Evolutionary conservation across 2,888 invertebrate species (phyloP), one percentile per base, ranked within the genome.

Genomic region (Caenorhabditis afra): DNA sequence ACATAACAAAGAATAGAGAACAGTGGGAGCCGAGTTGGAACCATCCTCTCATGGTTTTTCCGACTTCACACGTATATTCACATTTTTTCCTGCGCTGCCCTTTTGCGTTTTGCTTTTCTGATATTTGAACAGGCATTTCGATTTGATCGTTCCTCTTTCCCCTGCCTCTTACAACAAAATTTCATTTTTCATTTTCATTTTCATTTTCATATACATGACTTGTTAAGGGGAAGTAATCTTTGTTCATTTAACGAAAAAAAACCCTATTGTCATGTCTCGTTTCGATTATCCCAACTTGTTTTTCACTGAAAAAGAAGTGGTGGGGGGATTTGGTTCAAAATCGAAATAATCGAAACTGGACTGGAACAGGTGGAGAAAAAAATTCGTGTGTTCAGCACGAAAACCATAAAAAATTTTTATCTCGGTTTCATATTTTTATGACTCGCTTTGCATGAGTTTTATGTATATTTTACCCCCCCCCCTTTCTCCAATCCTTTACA

Each of bases 81-180:
- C n/a, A 14, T 45, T 47, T 47, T 29, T 47, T 29, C 5, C 29
- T 29, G 4, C 23, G 18, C n/a, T 39, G 29, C 45, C 47, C 59
- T 47, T 29, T 47, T 45, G 35, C 35, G 22, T 49, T 23, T 14
- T 57, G 3, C 16, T 57, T 41, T 39, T 57, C n/a, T 4, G 18
- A 53, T 53, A 18, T 53, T 53, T 53, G 53, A 37, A 53, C 53
- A 53, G 53, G 16, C 11, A 53, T 22, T n/a, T n/a, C n/a, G n/a
- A n/a, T n/a, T n/a, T n/a, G n/a, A n/a, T 29, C 29, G 41, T 14
- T 14, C 11, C 11, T 11, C 7, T 11, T 41, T 29, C 29, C 3
- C 29, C 29, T 7, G 4, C 29, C 29, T 29, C 29, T 29, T 29
- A 29, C 29, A 29, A 29, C 29, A 29, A 29, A 29, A 29, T 7